Conservation (phyloP, 2,888 invertebrate species). For the Pasiphila rectangulata region DNA sequence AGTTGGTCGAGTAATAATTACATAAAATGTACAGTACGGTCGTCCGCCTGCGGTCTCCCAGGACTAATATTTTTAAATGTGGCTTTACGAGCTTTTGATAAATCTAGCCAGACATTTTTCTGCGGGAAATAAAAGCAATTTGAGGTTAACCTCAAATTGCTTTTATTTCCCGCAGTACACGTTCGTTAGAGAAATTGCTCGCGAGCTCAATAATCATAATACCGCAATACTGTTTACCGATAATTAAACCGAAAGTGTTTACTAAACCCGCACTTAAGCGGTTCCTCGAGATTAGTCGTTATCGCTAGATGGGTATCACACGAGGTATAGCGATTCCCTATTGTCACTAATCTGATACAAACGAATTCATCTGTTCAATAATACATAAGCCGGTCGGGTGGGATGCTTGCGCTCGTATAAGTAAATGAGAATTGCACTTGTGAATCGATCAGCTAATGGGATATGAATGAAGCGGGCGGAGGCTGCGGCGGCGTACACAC, state of each 20-base stretch:
- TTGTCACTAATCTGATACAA: conserved; percentile 29
- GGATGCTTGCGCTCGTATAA: conserved; percentile 33
- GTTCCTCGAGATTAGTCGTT: conserved; percentile 17
- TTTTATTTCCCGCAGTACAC: too few relatives aligned
- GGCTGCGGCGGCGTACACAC: conserved; percentile 68
- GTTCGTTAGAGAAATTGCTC: neutral
- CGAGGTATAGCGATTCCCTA: conserved; percentile 10
- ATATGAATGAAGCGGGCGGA: conserved; percentile 74
- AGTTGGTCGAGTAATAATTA: conserved; percentile 66
- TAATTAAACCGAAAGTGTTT: conserved; percentile 20
- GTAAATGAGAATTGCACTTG: conserved; percentile 63
- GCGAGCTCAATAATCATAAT: conserved; percentile 7
- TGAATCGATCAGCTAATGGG: conserved; percentile 78
- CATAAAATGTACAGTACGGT: conserved; percentile 39
- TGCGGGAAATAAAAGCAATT: conserved; percentile 11
- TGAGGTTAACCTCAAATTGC: conserved; percentile 1
- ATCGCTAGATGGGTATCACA: conserved; percentile 5
- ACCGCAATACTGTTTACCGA: conserved; percentile 15
- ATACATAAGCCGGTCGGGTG: conserved; percentile 29
- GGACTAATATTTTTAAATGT: conserved; percentile 23
- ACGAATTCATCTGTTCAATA: conserved; percentile 30
- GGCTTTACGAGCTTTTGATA: conserved; percentile 24
- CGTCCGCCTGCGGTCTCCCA: conserved; percentile 25
- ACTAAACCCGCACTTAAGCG: conserved; percentile 16
- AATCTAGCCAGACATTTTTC: conserved; percentile 12